Evolutionary conservation across 2,797 vertebrate species (phyloP).

Genomic region (Lacerta bilineata): DNA sequence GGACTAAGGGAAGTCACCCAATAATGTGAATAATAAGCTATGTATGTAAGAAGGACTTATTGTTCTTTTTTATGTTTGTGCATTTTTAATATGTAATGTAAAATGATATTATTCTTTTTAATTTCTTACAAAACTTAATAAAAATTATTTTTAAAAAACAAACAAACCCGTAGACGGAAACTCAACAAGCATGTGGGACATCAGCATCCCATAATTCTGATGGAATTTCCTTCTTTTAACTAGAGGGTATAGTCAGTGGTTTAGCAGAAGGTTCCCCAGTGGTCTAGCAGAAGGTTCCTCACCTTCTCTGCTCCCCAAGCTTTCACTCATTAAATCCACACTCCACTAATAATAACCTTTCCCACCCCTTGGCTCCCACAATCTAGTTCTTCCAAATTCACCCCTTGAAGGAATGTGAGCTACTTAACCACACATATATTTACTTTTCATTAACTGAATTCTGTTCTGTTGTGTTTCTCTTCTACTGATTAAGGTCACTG

Average conservation of each 20-base stretch:
- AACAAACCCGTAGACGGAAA: no score
- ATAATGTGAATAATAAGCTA: no score
- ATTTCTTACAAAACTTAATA: no score
- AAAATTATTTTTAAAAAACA: no score
- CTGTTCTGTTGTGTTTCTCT: slow-evolving; percentile 1
- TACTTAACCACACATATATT: neutral
- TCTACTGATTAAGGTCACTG: neutral
- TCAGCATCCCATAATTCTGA: neutral
- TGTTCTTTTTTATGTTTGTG: no score
- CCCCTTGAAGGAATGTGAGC: neutral
- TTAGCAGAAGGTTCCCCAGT: no score
- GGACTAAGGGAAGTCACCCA: no score
- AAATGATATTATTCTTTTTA: no score
- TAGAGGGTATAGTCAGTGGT: neutral
- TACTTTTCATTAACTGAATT: slow-evolving; percentile 10
- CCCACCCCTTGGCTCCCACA: neutral
- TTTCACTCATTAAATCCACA: neutral
- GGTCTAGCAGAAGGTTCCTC: no score
- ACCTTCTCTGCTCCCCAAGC: neutral
- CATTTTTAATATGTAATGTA: no score
- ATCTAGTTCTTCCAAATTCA: neutral
- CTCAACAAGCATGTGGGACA: neutral
- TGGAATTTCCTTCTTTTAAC: neutral
- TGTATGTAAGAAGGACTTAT: no score
- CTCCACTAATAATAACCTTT: neutral